Conservation (phyloP, 1,140 invertebrate genomes). For the Drosophila navojoa region DNA sequence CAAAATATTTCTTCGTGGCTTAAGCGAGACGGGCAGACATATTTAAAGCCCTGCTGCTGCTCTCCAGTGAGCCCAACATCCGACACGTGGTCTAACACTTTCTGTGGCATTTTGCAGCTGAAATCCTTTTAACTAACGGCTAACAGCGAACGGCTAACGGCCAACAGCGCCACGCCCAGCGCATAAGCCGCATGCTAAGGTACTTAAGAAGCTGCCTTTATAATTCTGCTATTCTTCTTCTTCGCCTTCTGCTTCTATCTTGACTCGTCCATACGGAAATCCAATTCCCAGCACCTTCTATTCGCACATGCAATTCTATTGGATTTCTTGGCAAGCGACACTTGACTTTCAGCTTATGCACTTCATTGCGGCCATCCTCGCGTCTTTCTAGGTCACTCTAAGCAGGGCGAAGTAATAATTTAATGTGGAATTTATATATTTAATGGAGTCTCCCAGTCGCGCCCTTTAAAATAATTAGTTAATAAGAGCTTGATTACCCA, state of each 20-base stretch:
- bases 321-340: slow-evolving; percentile 48
- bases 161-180: slow-evolving; percentile 44
- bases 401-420: slow-evolving; percentile 15
- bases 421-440: slow-evolving; percentile 45
- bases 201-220: slow-evolving; percentile 58
- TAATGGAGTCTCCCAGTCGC: slow-evolving; percentile 1
- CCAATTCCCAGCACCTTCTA: slow-evolving; percentile 44
- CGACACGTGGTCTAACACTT: slow-evolving; percentile 72
- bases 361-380: slow-evolving; percentile 1
- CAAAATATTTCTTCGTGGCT: slow-evolving; percentile 79
- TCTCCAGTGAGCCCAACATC: slow-evolving; percentile 35
- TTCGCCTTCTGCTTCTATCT: slow-evolving; percentile 28
- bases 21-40: slow-evolving; percentile 70
- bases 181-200: slow-evolving; percentile 55
- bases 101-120: slow-evolving; percentile 53
- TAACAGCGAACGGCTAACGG: slow-evolving; percentile 8
- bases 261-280: slow-evolving; percentile 49
- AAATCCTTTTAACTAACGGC: slow-evolving; percentile 60
- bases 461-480: slow-evolving; percentile 5
- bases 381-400: slow-evolving; percentile 34
- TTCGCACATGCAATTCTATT: slow-evolving; percentile 67
- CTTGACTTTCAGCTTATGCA: slow-evolving; percentile 47
- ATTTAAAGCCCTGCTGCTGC: slow-evolving; percentile 55
- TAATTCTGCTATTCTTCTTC: slow-evolving; percentile 25
- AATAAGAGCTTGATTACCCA: neutral